Evolutionary conservation across 2,888 invertebrate species (phyloP).

Genomic region (Anarsia innoxiella): DNA sequence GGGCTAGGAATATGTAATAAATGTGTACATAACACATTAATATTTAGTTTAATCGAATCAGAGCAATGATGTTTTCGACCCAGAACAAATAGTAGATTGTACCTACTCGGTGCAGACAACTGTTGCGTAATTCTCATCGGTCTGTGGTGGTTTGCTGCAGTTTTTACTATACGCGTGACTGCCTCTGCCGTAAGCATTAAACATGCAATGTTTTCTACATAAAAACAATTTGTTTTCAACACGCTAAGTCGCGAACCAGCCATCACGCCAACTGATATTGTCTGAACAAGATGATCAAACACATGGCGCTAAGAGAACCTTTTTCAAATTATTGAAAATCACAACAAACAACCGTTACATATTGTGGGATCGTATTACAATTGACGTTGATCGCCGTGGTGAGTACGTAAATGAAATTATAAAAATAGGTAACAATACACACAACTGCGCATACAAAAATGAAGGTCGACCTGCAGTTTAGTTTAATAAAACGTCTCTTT

Average conservation of each 20-base stretch:
- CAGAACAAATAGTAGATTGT: too few species aligned
- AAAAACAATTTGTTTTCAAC: slow-evolving; percentile 30
- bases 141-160: slow-evolving; percentile 20
- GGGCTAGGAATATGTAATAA: too few species aligned
- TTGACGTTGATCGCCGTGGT: too few species aligned
- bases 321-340: too few species aligned
- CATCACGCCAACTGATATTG: slow-evolving; percentile 25
- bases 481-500: slow-evolving; percentile 26
- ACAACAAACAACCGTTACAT: slow-evolving; percentile 10
- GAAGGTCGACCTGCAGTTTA: slow-evolving; percentile 26
- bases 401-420: slow-evolving; percentile 6
- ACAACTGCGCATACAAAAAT: slow-evolving; percentile 28
- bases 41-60: too few species aligned
- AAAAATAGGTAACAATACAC: slow-evolving; percentile 17
- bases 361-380: too few species aligned
- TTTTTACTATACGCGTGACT: slow-evolving; percentile 32
- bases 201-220: slow-evolving; percentile 28
- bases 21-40: too few species aligned
- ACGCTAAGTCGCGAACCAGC: slow-evolving; percentile 30
- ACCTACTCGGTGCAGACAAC: slow-evolving; percentile 4
- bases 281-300: too few species aligned
- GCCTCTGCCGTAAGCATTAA: slow-evolving; percentile 19
- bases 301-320: too few species aligned
- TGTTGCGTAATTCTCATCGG: slow-evolving; percentile 8
- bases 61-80: too few species aligned